These are phyloP conservation scores for Thamnophis sirtalis DNA, from an alignment of 2,113 vertebrate species.

Conservation along the genomic window DNA sequence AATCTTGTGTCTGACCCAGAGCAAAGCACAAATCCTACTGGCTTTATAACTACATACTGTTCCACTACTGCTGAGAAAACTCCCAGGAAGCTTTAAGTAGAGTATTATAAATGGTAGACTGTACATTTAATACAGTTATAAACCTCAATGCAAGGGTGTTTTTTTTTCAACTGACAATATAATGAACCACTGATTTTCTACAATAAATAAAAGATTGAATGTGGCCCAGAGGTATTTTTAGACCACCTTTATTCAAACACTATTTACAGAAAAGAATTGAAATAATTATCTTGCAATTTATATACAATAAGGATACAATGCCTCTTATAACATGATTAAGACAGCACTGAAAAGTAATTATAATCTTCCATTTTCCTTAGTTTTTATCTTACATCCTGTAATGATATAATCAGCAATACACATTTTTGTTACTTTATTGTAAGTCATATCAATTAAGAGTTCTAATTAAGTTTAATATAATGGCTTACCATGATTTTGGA, in stretches of 20 bases:
- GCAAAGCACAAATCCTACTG: not conserved
- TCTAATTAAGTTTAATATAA: slow-evolving; percentile 20
- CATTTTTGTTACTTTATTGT: slow-evolving; percentile 18
- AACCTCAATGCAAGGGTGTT: not conserved
- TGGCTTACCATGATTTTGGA: not conserved
- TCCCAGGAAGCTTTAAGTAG: not conserved
- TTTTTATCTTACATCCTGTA: not conserved
- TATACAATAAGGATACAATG: not conserved
- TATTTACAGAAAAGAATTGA: not conserved
- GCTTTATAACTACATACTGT: not conserved
- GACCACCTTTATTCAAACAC: not conserved
- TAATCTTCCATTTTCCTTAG: not conserved
- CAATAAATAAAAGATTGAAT: not conserved
- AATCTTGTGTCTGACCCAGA: not conserved
- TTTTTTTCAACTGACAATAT: not conserved
- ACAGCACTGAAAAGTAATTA: not conserved
- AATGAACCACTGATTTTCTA: slow-evolving; percentile 6
- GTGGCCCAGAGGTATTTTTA: not conserved
- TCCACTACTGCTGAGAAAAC: not conserved
- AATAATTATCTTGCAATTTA: slow-evolving; percentile 8
- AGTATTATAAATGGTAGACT: not conserved
- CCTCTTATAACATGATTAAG: not conserved
- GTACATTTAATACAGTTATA: not conserved
- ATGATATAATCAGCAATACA: not conserved
- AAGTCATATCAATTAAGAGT: slow-evolving; percentile 14